phyloP scores from a whole-genome alignment of 2,888 invertebrate species.

The Camptogramma bilineatum region DNA sequence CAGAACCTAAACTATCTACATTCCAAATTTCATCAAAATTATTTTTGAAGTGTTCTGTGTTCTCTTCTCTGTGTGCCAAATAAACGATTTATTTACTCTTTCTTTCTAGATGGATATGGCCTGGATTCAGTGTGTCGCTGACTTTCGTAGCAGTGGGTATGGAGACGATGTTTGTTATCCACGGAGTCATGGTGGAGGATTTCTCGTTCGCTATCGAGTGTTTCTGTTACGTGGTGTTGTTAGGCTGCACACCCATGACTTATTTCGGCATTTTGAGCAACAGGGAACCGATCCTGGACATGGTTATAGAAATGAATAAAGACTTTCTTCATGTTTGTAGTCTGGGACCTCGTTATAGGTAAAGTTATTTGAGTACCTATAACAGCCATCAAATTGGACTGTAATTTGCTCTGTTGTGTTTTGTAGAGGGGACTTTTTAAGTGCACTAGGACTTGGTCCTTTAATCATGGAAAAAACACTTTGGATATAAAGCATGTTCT shows the following conservation, averaged over 20 bases:
- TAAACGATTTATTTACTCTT: too few relatives aligned
- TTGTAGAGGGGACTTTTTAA: too few relatives aligned
- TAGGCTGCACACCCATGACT: conserved; percentile 54
- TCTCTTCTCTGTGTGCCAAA: too few relatives aligned
- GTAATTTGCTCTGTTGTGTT: too few relatives aligned
- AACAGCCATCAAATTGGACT: too few relatives aligned
- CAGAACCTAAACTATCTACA: too few relatives aligned
- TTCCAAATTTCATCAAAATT: too few relatives aligned
- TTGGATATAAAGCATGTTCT: too few relatives aligned
- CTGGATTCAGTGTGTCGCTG: conserved; percentile 45
- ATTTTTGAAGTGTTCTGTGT: too few relatives aligned
- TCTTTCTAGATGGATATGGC: conserved; percentile 61
- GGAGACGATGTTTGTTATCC: conserved; percentile 53
- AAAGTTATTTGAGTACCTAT: conserved; percentile 39
- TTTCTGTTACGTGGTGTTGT: conserved; percentile 63
- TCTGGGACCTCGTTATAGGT: conserved; percentile 57
- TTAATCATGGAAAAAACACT: too few relatives aligned
- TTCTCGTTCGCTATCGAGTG: conserved; percentile 64
- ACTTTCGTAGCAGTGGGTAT: conserved; percentile 46
- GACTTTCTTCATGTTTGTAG: conserved; percentile 61
- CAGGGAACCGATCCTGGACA: conserved; percentile 47
- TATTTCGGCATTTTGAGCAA: conserved; percentile 51
- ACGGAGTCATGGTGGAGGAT: conserved; percentile 52
- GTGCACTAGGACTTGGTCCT: too few relatives aligned
- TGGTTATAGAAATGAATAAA: conserved; percentile 57